These are phyloP conservation scores for Penaeus monodon DNA, from an alignment of 2,888 invertebrate species.

Conservation along the genomic window DNA sequence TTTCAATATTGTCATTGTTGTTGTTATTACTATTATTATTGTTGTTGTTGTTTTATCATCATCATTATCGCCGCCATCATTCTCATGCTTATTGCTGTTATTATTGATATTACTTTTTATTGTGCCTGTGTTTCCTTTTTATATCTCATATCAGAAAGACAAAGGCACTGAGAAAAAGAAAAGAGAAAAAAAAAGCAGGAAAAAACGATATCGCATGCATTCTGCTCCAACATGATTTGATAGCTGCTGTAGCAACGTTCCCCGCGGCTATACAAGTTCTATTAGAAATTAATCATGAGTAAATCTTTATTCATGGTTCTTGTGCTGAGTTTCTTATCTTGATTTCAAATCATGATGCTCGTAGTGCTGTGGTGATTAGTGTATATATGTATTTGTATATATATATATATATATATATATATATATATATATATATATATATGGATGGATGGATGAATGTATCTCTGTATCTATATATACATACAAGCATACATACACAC, in stretches of 20 bases:
- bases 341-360: background rate
- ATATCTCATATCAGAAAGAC: background rate
- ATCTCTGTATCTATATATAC: background rate
- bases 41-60: background rate
- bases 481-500: background rate
- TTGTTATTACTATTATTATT: background rate
- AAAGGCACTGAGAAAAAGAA: background rate
- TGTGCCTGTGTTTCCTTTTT: too few species aligned
- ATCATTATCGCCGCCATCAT: background rate
- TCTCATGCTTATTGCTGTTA: background rate
- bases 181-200: too few species aligned
- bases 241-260: too few species aligned
- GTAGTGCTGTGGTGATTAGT: background rate
- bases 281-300: too few species aligned
- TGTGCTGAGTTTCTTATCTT: background rate
- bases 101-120: too few species aligned
- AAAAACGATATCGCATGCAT: too few species aligned
- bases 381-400: background rate
- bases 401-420: background rate
- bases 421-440: conserved; percentile 2
- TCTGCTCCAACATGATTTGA: too few species aligned
- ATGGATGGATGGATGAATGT: background rate
- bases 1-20: too few species aligned
- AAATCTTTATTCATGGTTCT: background rate
- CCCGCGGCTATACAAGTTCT: too few species aligned